Percentiles rank a stretch among this genome's conserved stretches.
Conservation (phyloP, 2,113 vertebrate species). For the Petroica traversi region DNA sequence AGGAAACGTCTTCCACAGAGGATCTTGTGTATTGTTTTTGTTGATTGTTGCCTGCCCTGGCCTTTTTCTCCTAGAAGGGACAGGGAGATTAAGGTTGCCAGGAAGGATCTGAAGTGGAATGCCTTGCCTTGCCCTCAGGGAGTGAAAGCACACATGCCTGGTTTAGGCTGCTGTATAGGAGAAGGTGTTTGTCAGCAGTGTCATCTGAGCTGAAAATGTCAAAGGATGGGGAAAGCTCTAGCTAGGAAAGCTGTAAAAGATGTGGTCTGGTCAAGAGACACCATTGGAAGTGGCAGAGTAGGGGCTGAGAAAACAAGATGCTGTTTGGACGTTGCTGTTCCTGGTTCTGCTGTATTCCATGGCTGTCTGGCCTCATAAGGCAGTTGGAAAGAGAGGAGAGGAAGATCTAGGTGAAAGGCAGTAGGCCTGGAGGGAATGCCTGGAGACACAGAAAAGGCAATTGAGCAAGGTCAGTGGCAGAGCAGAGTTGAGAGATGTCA, state of each 20-base stretch:
- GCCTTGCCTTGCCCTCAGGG: background rate
- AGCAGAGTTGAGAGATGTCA: background rate
- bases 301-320: background rate
- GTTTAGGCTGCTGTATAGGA: background rate
- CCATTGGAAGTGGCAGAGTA: background rate
- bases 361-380: background rate
- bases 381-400: background rate
- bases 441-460: background rate
- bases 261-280: background rate
- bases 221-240: background rate
- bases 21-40: rapidly evolving
- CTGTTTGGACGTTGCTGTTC: background rate
- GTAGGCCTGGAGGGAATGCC: background rate
- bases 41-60: background rate
- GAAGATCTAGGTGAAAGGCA: background rate
- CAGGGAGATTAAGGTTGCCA: background rate
- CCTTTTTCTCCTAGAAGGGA: background rate
- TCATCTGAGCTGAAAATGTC: background rate
- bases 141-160: background rate
- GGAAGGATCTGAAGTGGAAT: background rate
- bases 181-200: background rate
- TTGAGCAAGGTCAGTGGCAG: background rate
- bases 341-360: background rate
- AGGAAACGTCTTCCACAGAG: rapidly evolving
- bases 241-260: background rate